phyloP scores from a whole-genome alignment of 2,113 vertebrate species.

The Melierax canorus region DNA sequence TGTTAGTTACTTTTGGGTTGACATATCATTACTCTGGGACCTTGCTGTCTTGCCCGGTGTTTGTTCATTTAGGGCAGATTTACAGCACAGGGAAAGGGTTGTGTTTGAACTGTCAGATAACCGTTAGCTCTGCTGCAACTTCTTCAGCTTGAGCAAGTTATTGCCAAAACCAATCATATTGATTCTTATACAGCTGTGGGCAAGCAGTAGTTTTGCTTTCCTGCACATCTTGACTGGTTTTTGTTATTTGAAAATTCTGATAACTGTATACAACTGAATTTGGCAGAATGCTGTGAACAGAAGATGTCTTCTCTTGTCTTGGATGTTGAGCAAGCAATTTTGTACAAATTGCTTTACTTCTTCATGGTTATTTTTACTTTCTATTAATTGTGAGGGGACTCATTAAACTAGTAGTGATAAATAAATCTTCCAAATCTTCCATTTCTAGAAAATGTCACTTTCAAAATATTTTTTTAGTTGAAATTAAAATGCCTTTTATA shows the following conservation, averaged over 20 bases:
- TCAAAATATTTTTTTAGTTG: not conserved
- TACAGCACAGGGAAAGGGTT: not conserved
- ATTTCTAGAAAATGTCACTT: not conserved
- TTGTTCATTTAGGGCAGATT: not conserved
- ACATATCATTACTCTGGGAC: not conserved
- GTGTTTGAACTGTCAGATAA: not conserved
- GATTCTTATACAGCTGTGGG: not conserved
- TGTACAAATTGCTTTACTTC: not conserved
- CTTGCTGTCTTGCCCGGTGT: not conserved
- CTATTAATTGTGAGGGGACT: not conserved
- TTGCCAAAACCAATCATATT: not conserved
- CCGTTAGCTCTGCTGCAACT: not conserved
- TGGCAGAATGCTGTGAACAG: not conserved
- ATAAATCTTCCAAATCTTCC: not conserved
- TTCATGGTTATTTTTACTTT: not conserved
- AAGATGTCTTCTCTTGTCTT: not conserved
- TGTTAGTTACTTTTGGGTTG: not conserved
- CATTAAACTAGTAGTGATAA: not conserved
- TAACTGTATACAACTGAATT: not conserved
- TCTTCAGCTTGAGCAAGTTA: not conserved
- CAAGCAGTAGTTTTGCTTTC: not conserved
- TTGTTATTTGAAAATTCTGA: not conserved
- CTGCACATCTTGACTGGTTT: not conserved
- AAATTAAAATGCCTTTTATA: not conserved
- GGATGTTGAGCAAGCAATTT: not conserved